Base-by-base conservation (phyloP, 2,888 invertebrate genomes). In the Digitonthophagus gazella region DNA sequence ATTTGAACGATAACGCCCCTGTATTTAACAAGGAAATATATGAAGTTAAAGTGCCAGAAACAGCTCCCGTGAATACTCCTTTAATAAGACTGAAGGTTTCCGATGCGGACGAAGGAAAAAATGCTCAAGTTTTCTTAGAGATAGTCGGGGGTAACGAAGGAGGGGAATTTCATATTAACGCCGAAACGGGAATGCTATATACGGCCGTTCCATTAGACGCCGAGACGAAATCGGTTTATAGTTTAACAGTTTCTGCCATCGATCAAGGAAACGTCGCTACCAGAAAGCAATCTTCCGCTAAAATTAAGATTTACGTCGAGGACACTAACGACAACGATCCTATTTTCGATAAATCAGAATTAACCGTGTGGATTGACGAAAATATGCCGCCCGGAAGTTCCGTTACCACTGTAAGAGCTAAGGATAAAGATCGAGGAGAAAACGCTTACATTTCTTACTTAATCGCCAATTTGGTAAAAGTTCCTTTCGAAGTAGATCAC, bases 251-350 rank as follows among this genome's bases (percentile, higher is more conserved):
- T 6, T 92, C 94, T 5, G 96, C 96, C 0, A 90, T 94, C 54
- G 96, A 96, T 82, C 93, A 93, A 79, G 93, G 94, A 0, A 91
- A 93, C 79, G 89, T 90, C 0, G 93, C 93, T 1, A 90, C 91
- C 11, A 85, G 95, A 64, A 92, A 93, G 77, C 93, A 94, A 80
- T 94, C 94, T 2, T 95, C 95, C 0, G 95, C 95, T 0, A 94
- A 95, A 84, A 93, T 98, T 0, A 93, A 93, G 83, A 90, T 98
- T 65, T 89, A 91, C 77, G 90, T 98, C 2, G 85, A 92, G 67
- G 97, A 97, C 83, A 92, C 93, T 67, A 98, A 98, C 83, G 97
- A 98, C 82, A 97, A 97, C 82, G 93, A 95, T 78, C 97, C 97
- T 0, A 86, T 92, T 65, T 97, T 97, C 80, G 92, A 93, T 75